Percentiles rank a stretch among this genome's conserved stretches.
These are phyloP conservation scores for Hydropsyche betteni DNA, from an alignment of 2,888 invertebrate species.

Conservation along the genomic window DNA sequence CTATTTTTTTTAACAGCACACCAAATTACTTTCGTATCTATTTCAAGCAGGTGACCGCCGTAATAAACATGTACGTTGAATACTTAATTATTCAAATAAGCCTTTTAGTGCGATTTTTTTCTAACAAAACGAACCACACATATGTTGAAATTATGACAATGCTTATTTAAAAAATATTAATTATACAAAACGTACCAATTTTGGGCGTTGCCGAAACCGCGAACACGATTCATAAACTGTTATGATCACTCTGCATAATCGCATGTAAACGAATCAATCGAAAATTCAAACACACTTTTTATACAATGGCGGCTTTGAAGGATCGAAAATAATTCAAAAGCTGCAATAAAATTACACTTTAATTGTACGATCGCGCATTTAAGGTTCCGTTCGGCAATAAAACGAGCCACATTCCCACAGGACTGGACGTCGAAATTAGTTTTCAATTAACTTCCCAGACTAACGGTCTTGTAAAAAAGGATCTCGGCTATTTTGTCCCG, in stretches of 20 bases:
- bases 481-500: background rate
- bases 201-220: too few relatives aligned
- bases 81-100: slow-evolving; percentile 32
- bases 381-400: slow-evolving; percentile 29
- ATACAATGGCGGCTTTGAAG: too few relatives aligned
- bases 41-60: slow-evolving; percentile 15
- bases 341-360: slow-evolving; percentile 18
- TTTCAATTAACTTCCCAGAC: slow-evolving; percentile 11
- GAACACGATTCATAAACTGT: too few relatives aligned
- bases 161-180: too few relatives aligned
- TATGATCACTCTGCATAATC: too few relatives aligned
- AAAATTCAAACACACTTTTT: too few relatives aligned
- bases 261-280: too few relatives aligned
- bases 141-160: too few relatives aligned
- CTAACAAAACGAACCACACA: too few relatives aligned
- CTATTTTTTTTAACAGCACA: slow-evolving; percentile 12
- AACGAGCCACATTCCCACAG: slow-evolving; percentile 16
- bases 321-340: background rate
- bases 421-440: slow-evolving; percentile 17
- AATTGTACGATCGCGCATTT: slow-evolving; percentile 11
- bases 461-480: slow-evolving; percentile 12
- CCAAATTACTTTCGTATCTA: background rate
- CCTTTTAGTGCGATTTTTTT: slow-evolving; percentile 22
- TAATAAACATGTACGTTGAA: slow-evolving; percentile 13
- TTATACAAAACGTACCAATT: too few relatives aligned